Evolutionary conservation across 2,888 invertebrate species (phyloP).

Genomic region (Arctia plantaginis): DNA sequence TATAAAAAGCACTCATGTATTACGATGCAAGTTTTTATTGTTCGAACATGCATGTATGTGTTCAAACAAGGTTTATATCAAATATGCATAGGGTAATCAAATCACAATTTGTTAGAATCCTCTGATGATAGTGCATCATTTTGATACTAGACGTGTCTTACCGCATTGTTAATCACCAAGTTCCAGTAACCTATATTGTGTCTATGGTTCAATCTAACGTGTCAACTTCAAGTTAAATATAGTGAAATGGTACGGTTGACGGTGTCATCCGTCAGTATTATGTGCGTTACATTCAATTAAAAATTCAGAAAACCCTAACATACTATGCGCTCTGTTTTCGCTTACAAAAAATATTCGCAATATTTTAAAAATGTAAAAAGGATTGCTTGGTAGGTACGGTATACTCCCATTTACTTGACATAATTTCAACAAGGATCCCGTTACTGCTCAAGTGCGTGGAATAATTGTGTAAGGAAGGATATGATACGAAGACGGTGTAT

Average conservation of each 20-base stretch:
- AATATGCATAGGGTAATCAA: no score
- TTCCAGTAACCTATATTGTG: not conserved
- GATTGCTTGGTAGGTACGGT: slow-evolving; percentile 76
- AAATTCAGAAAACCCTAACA: slow-evolving; percentile 61
- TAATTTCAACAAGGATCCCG: not conserved
- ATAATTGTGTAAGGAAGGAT: not conserved
- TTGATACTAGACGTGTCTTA: not conserved
- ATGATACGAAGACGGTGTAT: not conserved
- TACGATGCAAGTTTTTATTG: no score
- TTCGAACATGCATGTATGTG: no score
- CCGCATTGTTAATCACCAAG: no score
- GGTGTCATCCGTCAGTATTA: slow-evolving; percentile 43
- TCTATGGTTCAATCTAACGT: not conserved
- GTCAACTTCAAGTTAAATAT: not conserved
- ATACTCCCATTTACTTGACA: not conserved
- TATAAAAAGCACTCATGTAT: no score
- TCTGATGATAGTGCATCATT: not conserved
- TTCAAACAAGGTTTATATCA: no score
- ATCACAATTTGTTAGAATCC: no score
- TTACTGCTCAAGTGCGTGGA: not conserved
- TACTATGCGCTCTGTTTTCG: slow-evolving; percentile 78
- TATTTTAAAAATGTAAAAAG: slow-evolving; percentile 82
- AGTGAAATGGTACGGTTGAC: slow-evolving; percentile 12
- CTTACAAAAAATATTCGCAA: slow-evolving; percentile 74
- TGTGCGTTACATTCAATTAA: slow-evolving; percentile 54